A percentile compares a stretch with the other conserved stretches of the same genome.
These are phyloP conservation scores for Stigmatopora argus DNA, from an alignment of 2,113 vertebrate species.

Conservation along the genomic window DNA sequence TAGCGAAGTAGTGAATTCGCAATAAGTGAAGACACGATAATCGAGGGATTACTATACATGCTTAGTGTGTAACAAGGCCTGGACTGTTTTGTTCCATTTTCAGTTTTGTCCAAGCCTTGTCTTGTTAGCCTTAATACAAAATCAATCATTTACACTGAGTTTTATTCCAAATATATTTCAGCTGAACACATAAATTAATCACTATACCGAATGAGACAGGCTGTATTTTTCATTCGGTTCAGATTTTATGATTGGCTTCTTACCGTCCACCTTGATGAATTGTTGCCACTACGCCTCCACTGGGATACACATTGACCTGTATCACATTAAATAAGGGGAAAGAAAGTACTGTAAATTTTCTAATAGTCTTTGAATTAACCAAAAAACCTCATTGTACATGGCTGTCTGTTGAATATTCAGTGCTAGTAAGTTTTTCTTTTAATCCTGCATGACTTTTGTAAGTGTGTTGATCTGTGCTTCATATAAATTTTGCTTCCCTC, in stretches of 20 bases:
- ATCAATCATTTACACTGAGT: neutral
- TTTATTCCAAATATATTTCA: neutral
- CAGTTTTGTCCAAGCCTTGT: slow-evolving; percentile 37
- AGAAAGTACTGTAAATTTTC: neutral
- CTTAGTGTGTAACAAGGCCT: slow-evolving; percentile 48
- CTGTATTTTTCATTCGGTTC: slow-evolving; percentile 6
- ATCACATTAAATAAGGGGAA: neutral
- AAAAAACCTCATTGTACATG: neutral
- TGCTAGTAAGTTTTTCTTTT: slow-evolving; percentile 41
- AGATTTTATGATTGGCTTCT: slow-evolving; percentile 51
- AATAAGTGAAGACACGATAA: no score
- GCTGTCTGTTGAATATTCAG: neutral
- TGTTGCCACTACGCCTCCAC: slow-evolving; percentile 19
- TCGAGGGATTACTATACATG: slow-evolving; percentile 5
- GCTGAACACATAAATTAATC: slow-evolving; percentile 10
- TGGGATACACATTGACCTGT: neutral
- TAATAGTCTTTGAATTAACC: neutral
- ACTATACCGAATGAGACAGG: slow-evolving; percentile 1
- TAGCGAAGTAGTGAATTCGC: no score
- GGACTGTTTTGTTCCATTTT: slow-evolving; percentile 4
- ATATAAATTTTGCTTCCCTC: slow-evolving; percentile 51
- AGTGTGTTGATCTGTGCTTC: slow-evolving; percentile 51
- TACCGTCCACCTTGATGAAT: slow-evolving; percentile 30
- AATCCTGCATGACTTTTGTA: slow-evolving; percentile 62
- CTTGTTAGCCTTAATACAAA: neutral